Conservation (phyloP, 2,888 invertebrate species). For the Arenicola marina region DNA sequence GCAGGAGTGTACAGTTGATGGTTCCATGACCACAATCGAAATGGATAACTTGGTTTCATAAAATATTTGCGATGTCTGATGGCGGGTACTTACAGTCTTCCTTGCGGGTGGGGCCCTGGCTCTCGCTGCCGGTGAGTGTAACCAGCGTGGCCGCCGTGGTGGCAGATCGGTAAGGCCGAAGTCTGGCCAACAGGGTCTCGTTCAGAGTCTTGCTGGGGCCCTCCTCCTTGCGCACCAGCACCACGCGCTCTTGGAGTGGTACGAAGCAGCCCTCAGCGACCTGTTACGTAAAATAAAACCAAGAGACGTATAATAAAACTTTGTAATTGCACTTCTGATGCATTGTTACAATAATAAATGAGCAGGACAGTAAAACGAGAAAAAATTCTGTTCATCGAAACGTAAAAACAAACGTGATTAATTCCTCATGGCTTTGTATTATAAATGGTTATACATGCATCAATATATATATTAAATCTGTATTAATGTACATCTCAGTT, state of each 20-base stretch:
- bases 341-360: too few relatives aligned
- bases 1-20: conserved; percentile 33
- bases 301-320: too few relatives aligned
- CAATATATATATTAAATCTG: not conserved
- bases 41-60: too few relatives aligned
- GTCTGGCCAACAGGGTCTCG: conserved; percentile 52
- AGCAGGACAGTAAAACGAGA: too few relatives aligned
- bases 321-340: too few relatives aligned
- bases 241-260: conserved; percentile 35
- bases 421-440: not conserved
- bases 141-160: conserved; percentile 50
- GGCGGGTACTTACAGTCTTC: conserved; percentile 7
- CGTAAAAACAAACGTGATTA: not conserved
- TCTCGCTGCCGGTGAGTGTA: conserved; percentile 50
- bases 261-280: too few relatives aligned
- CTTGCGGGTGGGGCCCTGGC: conserved; percentile 30
- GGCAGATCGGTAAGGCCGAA: conserved; percentile 53
- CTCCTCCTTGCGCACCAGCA: conserved; percentile 51
- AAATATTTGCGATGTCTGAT: too few relatives aligned
- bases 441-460: not conserved
- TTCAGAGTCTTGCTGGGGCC: conserved; percentile 48
- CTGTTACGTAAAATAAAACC: too few relatives aligned
- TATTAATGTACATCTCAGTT: not conserved
- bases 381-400: too few relatives aligned
- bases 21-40: conserved; percentile 49